Evolutionary conservation across 2,113 vertebrate genomes (phyloP), one percentile per base, ranked within the genome.

Genomic region (Hypomesus transpacificus): DNA sequence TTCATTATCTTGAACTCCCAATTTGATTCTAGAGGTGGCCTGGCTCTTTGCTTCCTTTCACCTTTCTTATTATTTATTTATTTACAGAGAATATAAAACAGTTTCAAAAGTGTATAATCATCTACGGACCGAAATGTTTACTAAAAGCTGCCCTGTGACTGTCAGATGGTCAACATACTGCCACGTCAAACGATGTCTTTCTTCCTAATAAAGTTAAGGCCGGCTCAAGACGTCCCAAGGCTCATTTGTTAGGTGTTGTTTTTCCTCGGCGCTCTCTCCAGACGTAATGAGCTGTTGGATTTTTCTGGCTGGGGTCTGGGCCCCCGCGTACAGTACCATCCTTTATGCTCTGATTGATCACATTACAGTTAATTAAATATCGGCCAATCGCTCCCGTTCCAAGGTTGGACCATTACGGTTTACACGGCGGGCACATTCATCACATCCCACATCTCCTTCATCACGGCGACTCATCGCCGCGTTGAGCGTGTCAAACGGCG

Each of bases 291-390:
- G 77, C 75, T 80, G 70, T 80, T 82, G 80, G 79, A 80, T 51
- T 68, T 82, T 68, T 46, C 70, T 22, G 18, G 31, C 75, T 82
- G 80, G 80, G 81, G 68, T 22, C 60, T 69, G 18, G 73, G 73
- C 85, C 67, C 80, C 46, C 26, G 61, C 31, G 75, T 86, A 79
- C 79, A 46, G 70, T 80, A 75, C 82, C 83, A 81, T 82, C 81
- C 76, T 82, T 84, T 81, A 82, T 76, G 46, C 76, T 66, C 75
- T 87, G 84, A 85, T 87, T 85, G 84, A 89, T 90, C 82, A 76
- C 84, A 82, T 88, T 83, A 86, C 78, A 85, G 82, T 87, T 89
- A 86, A 85, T 87, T 89, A 89, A 86, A 89, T 89, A 87, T 87
- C 75, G 82, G 86, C 82, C 87, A 85, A 81, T 83, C 81, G 75